Evolutionary conservation across 2,113 vertebrate genomes (phyloP).

Genomic region (Corythornis cristatus): DNA sequence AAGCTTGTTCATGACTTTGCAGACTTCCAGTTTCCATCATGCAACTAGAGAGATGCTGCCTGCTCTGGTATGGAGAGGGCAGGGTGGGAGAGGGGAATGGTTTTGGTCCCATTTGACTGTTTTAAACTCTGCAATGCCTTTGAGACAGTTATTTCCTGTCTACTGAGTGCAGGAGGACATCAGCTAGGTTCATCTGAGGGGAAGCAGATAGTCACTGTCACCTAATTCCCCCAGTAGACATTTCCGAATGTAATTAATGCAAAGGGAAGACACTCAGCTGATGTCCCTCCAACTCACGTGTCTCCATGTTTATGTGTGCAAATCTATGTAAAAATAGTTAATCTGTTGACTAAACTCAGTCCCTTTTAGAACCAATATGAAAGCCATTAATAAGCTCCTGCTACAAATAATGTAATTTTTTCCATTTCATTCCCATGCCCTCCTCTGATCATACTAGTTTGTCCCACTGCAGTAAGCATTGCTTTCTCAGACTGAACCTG

Average conservation of each 20-base stretch:
- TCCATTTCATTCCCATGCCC: not conserved
- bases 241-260: not conserved
- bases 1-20: not conserved
- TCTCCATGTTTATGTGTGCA: not conserved
- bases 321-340: conserved; percentile 25
- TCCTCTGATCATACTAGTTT: not conserved
- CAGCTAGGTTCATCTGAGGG: conserved; percentile 33
- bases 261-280: not conserved
- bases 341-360: not conserved
- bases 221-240: not conserved
- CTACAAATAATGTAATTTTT: not conserved
- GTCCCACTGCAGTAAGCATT: not conserved
- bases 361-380: not conserved
- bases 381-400: not conserved
- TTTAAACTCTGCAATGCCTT: not conserved
- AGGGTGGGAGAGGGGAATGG: not conserved
- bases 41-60: not conserved
- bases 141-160: not conserved
- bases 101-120: not conserved
- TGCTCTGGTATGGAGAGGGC: not conserved
- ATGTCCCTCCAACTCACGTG: not conserved
- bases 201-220: not conserved
- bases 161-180: conserved; percentile 18
- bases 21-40: not conserved
- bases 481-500: not conserved